These are phyloP conservation scores for Lasioglossum calceatum DNA, from an alignment of 2,888 invertebrate species.

Conservation along the genomic window DNA sequence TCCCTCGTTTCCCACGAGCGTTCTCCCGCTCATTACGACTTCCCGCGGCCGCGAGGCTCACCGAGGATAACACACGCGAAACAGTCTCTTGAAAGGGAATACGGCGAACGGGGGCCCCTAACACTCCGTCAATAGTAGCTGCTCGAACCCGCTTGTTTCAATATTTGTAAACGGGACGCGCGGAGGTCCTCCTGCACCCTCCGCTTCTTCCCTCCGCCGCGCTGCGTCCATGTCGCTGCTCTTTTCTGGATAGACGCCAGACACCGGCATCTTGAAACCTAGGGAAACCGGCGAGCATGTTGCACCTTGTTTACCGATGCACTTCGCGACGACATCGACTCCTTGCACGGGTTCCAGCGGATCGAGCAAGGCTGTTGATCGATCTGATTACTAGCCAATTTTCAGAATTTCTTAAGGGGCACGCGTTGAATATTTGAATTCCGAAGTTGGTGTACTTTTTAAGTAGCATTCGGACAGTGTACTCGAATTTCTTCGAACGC, in stretches of 20 bases:
- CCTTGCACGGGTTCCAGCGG: neutral
- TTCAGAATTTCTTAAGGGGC: neutral
- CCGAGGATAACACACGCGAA: neutral
- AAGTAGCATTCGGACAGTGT: neutral
- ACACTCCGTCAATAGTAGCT: conserved; percentile 28
- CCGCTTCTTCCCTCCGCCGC: neutral
- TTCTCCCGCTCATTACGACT: conserved; percentile 79
- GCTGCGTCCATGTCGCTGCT: neutral
- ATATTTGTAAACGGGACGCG: conserved; percentile 32
- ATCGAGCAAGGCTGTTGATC: neutral
- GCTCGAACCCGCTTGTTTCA: conserved; percentile 24
- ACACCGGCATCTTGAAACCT: neutral
- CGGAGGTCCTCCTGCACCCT: neutral
- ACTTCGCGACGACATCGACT: neutral
- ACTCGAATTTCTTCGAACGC: too few relatives aligned
- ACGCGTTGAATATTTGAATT: neutral
- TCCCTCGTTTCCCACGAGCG: conserved; percentile 78
- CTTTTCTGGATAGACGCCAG: neutral
- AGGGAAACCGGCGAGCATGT: neutral
- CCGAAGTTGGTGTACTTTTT: neutral
- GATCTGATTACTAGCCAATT: neutral
- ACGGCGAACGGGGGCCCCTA: conserved; percentile 13
- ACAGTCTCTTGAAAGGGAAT: conserved; percentile 55
- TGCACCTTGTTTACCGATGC: neutral
- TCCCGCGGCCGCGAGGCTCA: conserved; percentile 71